A percentile compares a stretch with the other conserved stretches of the same genome.
Evolutionary conservation across 2,113 vertebrate species (phyloP).

Genomic region (Eretmochelys imbricata): DNA sequence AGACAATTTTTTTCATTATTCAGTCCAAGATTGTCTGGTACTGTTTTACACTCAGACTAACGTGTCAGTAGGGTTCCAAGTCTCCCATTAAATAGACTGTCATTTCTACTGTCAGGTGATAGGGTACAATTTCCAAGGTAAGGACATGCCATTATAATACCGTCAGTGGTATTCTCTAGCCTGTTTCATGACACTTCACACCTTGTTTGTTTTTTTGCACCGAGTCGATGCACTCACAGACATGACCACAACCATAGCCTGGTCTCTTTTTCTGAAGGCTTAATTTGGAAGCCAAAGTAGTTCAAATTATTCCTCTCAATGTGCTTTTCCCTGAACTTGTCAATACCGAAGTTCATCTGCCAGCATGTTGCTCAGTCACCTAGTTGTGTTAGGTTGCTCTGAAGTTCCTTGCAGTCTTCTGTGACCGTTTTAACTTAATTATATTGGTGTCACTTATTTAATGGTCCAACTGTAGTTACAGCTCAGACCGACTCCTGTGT

Average conservation of each 20-base stretch:
- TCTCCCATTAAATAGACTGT: background rate
- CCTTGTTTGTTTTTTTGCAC: background rate
- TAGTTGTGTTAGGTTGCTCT: background rate
- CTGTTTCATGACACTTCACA: no score
- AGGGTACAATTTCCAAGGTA: background rate
- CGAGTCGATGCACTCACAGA: background rate
- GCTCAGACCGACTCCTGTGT: background rate
- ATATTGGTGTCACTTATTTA: background rate
- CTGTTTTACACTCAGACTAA: background rate
- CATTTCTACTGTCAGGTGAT: background rate
- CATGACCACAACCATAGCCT: background rate
- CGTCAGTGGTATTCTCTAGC: background rate
- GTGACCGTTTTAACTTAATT: background rate
- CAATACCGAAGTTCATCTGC: background rate
- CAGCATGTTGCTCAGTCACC: no score
- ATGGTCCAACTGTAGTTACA: background rate
- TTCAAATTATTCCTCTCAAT: background rate
- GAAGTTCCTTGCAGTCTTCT: background rate
- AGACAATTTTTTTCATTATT: background rate
- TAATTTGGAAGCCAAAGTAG: background rate
- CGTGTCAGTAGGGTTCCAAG: background rate
- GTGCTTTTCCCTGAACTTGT: background rate
- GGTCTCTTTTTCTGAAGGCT: background rate
- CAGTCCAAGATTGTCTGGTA: background rate
- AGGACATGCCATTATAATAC: background rate